Conservation (phyloP, 2,113 vertebrate species). For the Pholis gunnellus region DNA sequence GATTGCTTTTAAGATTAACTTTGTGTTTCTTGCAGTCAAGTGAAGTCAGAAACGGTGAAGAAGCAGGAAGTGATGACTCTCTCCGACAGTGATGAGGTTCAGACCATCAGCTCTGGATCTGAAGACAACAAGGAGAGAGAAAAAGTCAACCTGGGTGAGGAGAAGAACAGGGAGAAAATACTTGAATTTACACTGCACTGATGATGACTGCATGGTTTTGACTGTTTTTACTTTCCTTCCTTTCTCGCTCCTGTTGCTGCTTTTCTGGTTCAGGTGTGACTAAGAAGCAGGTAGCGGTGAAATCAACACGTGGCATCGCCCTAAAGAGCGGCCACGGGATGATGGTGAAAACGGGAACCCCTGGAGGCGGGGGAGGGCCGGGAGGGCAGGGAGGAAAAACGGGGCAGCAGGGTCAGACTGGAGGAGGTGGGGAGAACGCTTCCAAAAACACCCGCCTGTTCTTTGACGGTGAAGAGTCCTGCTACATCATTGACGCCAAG, state of each 20-base stretch:
- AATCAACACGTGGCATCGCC: constrained; percentile 95
- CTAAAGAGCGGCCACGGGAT: constrained; percentile 93
- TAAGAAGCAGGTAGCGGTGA: constrained; percentile 96
- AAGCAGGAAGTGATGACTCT: constrained; percentile 92
- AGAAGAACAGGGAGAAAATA: constrained; percentile 59
- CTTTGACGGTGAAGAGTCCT: constrained; percentile 96
- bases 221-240: neutral
- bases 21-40: constrained; percentile 64
- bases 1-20: constrained; percentile 25
- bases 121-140: constrained; percentile 91
- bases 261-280: constrained; percentile 76
- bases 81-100: constrained; percentile 96
- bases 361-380: constrained; percentile 52
- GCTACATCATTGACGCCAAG: constrained; percentile 98
- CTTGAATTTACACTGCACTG: too few species aligned
- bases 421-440: constrained; percentile 81
- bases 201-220: neutral
- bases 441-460: constrained; percentile 91
- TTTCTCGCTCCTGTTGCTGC: neutral
- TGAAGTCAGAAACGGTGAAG: constrained; percentile 61
- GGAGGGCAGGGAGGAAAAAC: constrained; percentile 67
- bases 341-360: constrained; percentile 88
- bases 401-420: constrained; percentile 67
- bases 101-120: constrained; percentile 97
- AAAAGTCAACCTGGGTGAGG: constrained; percentile 64